These are phyloP conservation scores for Acanthacorydalis orientalis DNA, from an alignment of 2,888 invertebrate genomes.

Conservation along the genomic window DNA sequence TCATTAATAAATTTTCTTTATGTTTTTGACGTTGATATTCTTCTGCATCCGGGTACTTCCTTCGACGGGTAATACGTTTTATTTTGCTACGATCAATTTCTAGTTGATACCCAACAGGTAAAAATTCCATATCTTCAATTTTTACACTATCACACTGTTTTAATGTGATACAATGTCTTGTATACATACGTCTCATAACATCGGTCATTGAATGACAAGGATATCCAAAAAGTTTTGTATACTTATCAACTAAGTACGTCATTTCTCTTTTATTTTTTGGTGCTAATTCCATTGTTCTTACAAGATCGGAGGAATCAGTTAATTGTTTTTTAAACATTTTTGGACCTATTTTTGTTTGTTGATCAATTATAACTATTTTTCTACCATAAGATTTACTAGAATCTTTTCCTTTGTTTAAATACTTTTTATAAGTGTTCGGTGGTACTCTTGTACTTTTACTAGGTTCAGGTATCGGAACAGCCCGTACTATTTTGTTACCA, in stretches of 20 bases:
- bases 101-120: slow-evolving; percentile 3
- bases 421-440: slow-evolving; percentile 4
- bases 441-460: slow-evolving; percentile 1
- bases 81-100: slow-evolving; percentile 3
- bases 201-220: slow-evolving; percentile 5
- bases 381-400: slow-evolving; percentile 4
- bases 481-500: slow-evolving; percentile 1
- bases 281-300: slow-evolving; percentile 2
- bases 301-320: slow-evolving; percentile 7
- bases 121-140: slow-evolving; percentile 3
- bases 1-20: neutral
- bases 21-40: neutral
- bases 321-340: slow-evolving; percentile 10
- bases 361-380: slow-evolving; percentile 8
- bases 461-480: neutral
- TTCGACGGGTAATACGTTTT: slow-evolving; percentile 5
- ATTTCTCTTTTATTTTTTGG: slow-evolving; percentile 7
- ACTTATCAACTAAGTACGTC: slow-evolving; percentile 2
- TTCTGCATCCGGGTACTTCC: neutral
- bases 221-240: slow-evolving; percentile 8
- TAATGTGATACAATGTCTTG: slow-evolving; percentile 3
- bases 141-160: slow-evolving; percentile 5
- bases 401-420: slow-evolving; percentile 1
- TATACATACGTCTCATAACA: slow-evolving; percentile 6
- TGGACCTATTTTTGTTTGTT: slow-evolving; percentile 7